These are phyloP conservation scores for Philopotamus ludificatus DNA, from an alignment of 1,140 invertebrate genomes.

Conservation along the genomic window DNA sequence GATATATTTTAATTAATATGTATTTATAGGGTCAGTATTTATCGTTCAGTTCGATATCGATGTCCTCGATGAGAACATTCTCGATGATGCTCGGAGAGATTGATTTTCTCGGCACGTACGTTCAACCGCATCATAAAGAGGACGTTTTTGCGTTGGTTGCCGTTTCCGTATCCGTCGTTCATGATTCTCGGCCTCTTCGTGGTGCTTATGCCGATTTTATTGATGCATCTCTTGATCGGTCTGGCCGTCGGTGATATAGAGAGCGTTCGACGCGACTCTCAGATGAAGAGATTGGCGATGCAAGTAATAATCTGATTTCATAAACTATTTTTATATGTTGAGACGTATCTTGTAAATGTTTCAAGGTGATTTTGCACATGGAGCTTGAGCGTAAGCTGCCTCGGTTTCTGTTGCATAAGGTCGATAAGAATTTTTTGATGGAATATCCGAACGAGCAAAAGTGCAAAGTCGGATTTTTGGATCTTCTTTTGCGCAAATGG, in stretches of 20 bases:
- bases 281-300: constrained; percentile 85
- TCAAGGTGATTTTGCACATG: constrained; percentile 79
- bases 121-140: constrained; percentile 67
- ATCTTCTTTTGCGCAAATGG: constrained; percentile 70
- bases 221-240: constrained; percentile 93
- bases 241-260: constrained; percentile 91
- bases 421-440: constrained; percentile 77
- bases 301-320: constrained; percentile 59
- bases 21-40: constrained; percentile 67
- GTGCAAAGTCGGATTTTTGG: constrained; percentile 68
- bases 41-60: constrained; percentile 69
- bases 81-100: constrained; percentile 91
- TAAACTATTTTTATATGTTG: neutral
- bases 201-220: constrained; percentile 86
- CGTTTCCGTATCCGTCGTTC: constrained; percentile 74
- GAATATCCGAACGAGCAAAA: constrained; percentile 78
- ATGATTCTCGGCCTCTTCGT: constrained; percentile 81
- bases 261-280: constrained; percentile 81
- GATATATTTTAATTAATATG: neutral
- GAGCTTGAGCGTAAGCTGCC: constrained; percentile 83
- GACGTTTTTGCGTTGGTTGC: constrained; percentile 57
- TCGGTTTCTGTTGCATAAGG: constrained; percentile 67
- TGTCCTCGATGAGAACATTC: constrained; percentile 78
- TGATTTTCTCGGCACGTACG: constrained; percentile 83
- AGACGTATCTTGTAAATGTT: neutral